Evolutionary conservation across 2,797 vertebrate genomes (phyloP), one percentile per base, ranked within the genome.

Genomic region (Borostomias antarcticus): DNA sequence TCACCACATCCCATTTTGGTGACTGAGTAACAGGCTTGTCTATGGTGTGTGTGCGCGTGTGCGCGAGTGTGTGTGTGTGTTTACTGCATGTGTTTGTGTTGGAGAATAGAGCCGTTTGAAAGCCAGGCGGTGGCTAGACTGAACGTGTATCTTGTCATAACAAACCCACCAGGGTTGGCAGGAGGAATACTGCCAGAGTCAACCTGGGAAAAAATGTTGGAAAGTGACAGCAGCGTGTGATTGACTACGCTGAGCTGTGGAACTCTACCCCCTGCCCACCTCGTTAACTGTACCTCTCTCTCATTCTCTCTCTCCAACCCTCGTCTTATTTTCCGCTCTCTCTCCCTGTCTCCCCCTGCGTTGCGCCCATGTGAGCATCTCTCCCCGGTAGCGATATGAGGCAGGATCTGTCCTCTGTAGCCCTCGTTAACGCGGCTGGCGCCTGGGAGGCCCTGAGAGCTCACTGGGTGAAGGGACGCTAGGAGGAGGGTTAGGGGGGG

Each of bases 131-230:
- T 64, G 75, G 74, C 72, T 68, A 82, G 80, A 67, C 48, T 69
- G 76, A 86, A 73, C 76, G 77, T 88, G 73, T 77, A 87, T 85
- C 75, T 71, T 71, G 76, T 85, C 75, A 83, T 69, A 89, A 89
- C 72, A 89, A 83, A 69, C 60, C 15, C 28, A 9, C 43, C 45
- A 66, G 66, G 53, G 80, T 45, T 45, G 58, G 70, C 54, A 11
- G 54, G 30, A 17, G 1, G 17, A 56, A 52, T 7, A 52, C 5
- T 47, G 79, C 80, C 80, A 85, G 85, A 80, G 71, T 70, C 63
- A 82, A 87, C 75, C 65, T 69, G 58, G 63, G 66, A 68, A n/a
- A n/a, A n/a, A n/a, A n/a, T n/a, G n/a, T n/a, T n/a, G n/a, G n/a
- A n/a, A n/a, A n/a, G n/a, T n/a, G n/a, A n/a, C n/a, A n/a, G n/a